Evolutionary conservation across 2,888 invertebrate genomes (phyloP), one percentile per base, ranked within the genome.

Genomic region (Ferdinandea cuprea): DNA sequence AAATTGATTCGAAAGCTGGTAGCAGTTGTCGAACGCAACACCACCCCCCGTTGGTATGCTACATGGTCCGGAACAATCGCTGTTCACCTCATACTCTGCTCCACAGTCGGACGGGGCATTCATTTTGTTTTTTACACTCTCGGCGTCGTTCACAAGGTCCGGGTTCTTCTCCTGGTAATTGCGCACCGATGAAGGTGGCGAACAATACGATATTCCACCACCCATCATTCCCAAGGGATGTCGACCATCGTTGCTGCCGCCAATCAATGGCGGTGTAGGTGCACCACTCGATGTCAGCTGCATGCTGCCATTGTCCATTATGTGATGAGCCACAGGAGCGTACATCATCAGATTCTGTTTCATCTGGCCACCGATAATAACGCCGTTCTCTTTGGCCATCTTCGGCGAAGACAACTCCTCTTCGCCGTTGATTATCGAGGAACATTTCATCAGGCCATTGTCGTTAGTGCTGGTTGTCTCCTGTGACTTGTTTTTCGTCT

Each of bases 111-210:
- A 85, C 83, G 90, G 85, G 86, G 91, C 85, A 79, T 90, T 86
- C 89, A 90, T 86, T 89, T 92, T 92, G 73, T 92, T 92, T 56
- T 92, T 92, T 0, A 92, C 92, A 85, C 92, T 94, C 91, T 95
- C 95, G 2, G 90, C 94, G 88, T 95, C 95, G 91, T 94, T 95
- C 89, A 96, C 95, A 89, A 96, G 92, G 91, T 96, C 95, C 68
- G 95, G 95, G 91, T 95, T 95, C 90, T 94, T 94, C 89, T 95
- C 95, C 58, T 86, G 91, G 86, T 92, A 92, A 84, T 91, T 92
- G 69, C 92, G 89, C 85, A 92, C 86, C n/a, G 90, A 89, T 1
- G 92, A 91, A 1, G 93, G 92, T 61, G 94, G 94, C 88, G 94
- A 92, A 65, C 91, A 91, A 76, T 92, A 91, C 68, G 92, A 93